Evolutionary conservation across 2,113 vertebrate genomes (phyloP).

Genomic region (Percina caprodes): DNA sequence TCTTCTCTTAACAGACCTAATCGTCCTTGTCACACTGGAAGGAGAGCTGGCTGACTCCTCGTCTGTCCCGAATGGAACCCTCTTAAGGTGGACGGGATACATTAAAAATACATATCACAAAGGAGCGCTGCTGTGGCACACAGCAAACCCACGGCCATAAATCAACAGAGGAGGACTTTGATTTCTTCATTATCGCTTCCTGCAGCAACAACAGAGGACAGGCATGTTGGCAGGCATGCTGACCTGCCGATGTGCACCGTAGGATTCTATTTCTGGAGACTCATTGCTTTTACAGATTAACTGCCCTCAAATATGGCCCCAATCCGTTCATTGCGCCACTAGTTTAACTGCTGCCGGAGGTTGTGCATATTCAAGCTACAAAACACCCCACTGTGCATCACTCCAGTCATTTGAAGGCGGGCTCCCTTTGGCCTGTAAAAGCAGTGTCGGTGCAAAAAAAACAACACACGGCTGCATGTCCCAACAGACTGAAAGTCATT

Average conservation of each 20-base stretch:
- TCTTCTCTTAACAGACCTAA: conserved; percentile 61
- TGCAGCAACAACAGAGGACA: conserved; percentile 44
- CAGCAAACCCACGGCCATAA: conserved; percentile 53
- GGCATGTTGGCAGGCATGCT: conserved; percentile 45
- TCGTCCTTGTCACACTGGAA: conserved; percentile 8
- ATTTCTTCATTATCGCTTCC: conserved; percentile 70
- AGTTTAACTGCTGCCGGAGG: conserved; percentile 60
- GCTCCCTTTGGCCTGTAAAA: conserved; percentile 9
- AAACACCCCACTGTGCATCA: conserved; percentile 24
- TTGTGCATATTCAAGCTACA: conserved; percentile 53
- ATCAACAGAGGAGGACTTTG: conserved; percentile 66
- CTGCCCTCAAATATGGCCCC: conserved; percentile 69
- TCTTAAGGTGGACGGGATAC: conserved; percentile 39
- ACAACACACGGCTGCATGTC: background rate
- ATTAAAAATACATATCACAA: conserved; percentile 71
- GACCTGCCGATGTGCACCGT: conserved; percentile 52
- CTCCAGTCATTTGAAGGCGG: conserved; percentile 34
- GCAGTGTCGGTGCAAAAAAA: conserved; percentile 10
- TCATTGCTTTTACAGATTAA: conserved; percentile 75
- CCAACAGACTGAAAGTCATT: conserved; percentile 10
- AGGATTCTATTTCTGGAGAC: conserved; percentile 73
- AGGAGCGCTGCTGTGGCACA: conserved; percentile 39
- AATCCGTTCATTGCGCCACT: conserved; percentile 56
- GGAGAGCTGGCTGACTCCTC: conserved; percentile 27
- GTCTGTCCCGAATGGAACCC: conserved; percentile 44